Conservation (phyloP, 2,888 invertebrate genomes). For the Psococerastis gibbosa region DNA sequence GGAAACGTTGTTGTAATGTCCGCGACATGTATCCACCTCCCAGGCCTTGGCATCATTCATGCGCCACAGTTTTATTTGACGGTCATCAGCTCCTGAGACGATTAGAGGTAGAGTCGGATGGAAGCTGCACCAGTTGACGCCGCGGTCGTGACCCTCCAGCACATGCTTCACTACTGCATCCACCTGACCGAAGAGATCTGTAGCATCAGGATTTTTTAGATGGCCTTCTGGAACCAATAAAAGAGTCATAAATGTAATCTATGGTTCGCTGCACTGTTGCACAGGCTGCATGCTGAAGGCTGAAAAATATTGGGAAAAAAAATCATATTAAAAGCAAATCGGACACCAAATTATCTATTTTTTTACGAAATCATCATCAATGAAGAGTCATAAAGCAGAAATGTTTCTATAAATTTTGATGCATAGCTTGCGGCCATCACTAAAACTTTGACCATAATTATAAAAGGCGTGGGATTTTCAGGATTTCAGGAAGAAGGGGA, state of each 20-base stretch:
- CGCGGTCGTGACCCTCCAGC: conserved; percentile 84
- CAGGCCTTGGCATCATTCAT: conserved; percentile 86
- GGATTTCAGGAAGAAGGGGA: no score
- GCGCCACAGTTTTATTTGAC: conserved; percentile 94
- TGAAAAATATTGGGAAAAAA: no score
- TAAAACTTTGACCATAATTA: no score
- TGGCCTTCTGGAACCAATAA: conserved; percentile 55
- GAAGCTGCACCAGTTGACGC: conserved; percentile 97
- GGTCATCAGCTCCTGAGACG: conserved; percentile 96
- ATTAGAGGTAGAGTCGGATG: conserved; percentile 88
- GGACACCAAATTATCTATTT: not conserved
- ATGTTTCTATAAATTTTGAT: no score
- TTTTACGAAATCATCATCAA: not conserved
- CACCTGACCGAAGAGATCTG: conserved; percentile 90
- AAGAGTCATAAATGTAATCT: no score
- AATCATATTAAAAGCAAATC: no score
- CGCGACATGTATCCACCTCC: conserved; percentile 91
- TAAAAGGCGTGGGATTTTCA: no score
- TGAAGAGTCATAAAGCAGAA: not conserved
- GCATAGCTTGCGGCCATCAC: no score
- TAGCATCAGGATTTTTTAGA: conserved; percentile 55
- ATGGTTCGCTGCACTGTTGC: no score
- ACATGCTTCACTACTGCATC: conserved; percentile 87
- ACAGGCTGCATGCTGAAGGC: no score
- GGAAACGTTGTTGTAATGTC: conserved; percentile 98